These are phyloP conservation scores for Aeoliscus strigatus DNA, from an alignment of 2,797 vertebrate species.

Conservation along the genomic window DNA sequence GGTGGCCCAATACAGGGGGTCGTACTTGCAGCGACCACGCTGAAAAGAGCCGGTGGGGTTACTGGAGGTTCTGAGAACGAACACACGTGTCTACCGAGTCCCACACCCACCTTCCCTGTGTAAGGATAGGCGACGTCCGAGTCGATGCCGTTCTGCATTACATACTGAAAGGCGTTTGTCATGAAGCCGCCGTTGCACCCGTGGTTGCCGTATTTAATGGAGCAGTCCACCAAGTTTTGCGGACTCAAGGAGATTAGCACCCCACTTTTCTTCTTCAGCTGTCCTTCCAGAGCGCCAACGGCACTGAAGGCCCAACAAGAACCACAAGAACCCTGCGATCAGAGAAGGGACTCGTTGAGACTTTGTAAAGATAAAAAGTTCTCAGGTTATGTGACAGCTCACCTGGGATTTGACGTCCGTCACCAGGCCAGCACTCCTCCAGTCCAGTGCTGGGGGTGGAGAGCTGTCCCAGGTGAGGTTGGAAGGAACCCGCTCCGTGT, in stretches of 20 bases:
- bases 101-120: constrained; percentile 15
- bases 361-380: too few relatives aligned
- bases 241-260: constrained; percentile 56
- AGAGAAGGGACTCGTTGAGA: too few relatives aligned
- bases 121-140: constrained; percentile 62
- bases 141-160: constrained; percentile 58
- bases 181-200: constrained; percentile 63
- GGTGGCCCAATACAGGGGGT: constrained; percentile 59
- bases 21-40: constrained; percentile 68
- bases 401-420: constrained; percentile 68
- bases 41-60: constrained; percentile 7
- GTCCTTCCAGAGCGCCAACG: constrained; percentile 62
- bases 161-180: constrained; percentile 55
- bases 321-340: constrained; percentile 54
- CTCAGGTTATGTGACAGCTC: background rate
- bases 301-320: constrained; percentile 72
- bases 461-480: background rate
- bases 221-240: constrained; percentile 69
- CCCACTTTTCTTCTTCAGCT: constrained; percentile 59
- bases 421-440: constrained; percentile 53
- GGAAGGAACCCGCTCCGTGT: constrained; percentile 23
- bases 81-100: too few relatives aligned
- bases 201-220: constrained; percentile 42
- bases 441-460: constrained; percentile 48
- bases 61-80: background rate